phyloP scores from a whole-genome alignment of 2,797 vertebrate species.

The Distichodus sexfasciatus region DNA sequence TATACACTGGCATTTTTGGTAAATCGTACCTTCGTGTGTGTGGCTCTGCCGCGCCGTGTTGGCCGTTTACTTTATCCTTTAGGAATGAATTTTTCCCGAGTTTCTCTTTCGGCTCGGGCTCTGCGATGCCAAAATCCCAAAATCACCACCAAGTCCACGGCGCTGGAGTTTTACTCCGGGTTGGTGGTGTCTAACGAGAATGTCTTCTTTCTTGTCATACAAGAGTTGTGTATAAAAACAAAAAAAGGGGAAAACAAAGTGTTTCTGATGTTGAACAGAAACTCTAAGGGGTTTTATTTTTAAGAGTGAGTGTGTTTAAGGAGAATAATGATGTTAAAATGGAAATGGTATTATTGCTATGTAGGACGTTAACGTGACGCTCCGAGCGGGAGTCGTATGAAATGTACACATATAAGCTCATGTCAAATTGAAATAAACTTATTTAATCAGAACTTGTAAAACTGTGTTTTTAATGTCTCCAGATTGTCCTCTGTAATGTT shows the following conservation, averaged over 20 bases:
- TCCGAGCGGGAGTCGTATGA: slow-evolving; percentile 75
- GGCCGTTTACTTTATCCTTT: too few species aligned
- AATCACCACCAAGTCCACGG: slow-evolving; percentile 26
- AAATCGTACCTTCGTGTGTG: too few species aligned
- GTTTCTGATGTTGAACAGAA: slow-evolving; percentile 97
- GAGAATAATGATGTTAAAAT: slow-evolving; percentile 41
- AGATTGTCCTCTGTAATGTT: too few species aligned
- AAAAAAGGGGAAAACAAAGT: slow-evolving; percentile 78
- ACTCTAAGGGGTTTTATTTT: slow-evolving; percentile 91
- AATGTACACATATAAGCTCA: slow-evolving; percentile 95
- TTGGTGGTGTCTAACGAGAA: slow-evolving; percentile 71
- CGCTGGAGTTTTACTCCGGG: slow-evolving; percentile 51
- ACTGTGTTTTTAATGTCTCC: background rate
- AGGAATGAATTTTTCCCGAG: too few species aligned
- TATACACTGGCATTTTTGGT: slow-evolving; percentile 52
- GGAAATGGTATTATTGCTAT: slow-evolving; percentile 62
- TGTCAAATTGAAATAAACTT: slow-evolving; percentile 96
- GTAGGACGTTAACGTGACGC: slow-evolving; percentile 82
- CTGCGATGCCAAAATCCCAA: slow-evolving; percentile 71
- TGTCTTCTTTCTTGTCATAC: slow-evolving; percentile 96
- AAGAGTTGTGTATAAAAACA: slow-evolving; percentile 92
- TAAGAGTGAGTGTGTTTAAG: slow-evolving; percentile 80
- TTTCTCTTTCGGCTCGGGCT: too few species aligned
- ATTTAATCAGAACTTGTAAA: slow-evolving; percentile 76
- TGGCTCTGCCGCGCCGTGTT: too few species aligned